A percentile compares a stretch with the other conserved stretches of the same genome.
These are phyloP conservation scores for Phalloptychus januarius DNA, from an alignment of 2,797 vertebrate genomes.

Conservation along the genomic window DNA sequence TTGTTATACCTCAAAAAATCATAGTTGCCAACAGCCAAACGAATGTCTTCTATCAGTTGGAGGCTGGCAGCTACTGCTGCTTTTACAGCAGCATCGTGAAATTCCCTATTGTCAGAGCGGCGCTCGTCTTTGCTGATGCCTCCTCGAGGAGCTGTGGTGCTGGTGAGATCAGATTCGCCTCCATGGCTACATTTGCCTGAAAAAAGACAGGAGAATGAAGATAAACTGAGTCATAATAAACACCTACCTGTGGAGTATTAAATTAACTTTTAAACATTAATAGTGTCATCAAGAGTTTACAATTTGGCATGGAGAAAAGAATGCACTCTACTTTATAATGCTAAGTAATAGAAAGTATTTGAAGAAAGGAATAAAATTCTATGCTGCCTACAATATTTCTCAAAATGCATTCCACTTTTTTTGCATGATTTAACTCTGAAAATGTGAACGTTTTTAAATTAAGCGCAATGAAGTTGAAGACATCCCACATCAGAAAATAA, in stretches of 20 bases:
- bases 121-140: conserved; percentile 80
- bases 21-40: conserved; percentile 61
- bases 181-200: conserved; percentile 85
- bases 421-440: background rate
- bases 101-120: conserved; percentile 46
- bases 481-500: no score
- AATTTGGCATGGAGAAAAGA: background rate
- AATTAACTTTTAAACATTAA: background rate
- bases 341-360: background rate
- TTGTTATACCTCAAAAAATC: conserved; percentile 69
- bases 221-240: background rate
- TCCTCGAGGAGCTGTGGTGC: conserved; percentile 58
- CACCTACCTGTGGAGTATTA: background rate
- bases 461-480: background rate
- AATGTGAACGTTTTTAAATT: background rate
- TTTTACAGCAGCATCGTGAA: conserved; percentile 68
- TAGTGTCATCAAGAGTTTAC: background rate
- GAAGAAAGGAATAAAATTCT: background rate
- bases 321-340: background rate
- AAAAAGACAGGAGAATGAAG: background rate
- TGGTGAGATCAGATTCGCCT: conserved; percentile 70
- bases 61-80: conserved; percentile 64
- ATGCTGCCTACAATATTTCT: background rate
- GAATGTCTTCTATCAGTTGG: conserved; percentile 75
- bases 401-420: background rate